Evolutionary conservation across 2,113 vertebrate genomes (phyloP).

Genomic region (Bos indicus): DNA sequence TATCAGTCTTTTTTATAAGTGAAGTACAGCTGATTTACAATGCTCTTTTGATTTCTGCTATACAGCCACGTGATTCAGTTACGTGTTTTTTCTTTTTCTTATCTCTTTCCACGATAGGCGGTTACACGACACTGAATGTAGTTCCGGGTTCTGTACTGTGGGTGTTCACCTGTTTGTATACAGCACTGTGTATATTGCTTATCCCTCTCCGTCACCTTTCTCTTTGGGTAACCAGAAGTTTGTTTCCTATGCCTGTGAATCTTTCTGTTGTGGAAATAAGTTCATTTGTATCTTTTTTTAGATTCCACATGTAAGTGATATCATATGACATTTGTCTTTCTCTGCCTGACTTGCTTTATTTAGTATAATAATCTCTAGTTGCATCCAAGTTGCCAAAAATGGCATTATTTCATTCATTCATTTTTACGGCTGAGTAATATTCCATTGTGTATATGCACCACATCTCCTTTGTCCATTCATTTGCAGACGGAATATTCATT

Average conservation of each 20-base stretch:
- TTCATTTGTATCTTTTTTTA: background rate
- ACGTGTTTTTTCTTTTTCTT: background rate
- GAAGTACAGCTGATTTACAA: background rate
- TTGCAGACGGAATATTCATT: background rate
- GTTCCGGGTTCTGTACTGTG: accelerated
- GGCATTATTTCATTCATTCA: background rate
- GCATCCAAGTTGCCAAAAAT: background rate
- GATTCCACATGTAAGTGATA: background rate
- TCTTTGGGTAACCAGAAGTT: background rate
- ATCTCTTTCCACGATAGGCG: background rate
- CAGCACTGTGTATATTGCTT: background rate
- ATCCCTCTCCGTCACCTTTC: background rate
- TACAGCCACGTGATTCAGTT: too few species aligned
- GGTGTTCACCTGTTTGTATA: accelerated
- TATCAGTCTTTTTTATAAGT: background rate
- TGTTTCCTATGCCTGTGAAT: background rate
- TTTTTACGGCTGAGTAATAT: background rate
- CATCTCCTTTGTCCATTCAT: background rate
- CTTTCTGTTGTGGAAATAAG: background rate
- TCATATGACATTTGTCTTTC: background rate
- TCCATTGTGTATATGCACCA: accelerated
- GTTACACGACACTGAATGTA: accelerated
- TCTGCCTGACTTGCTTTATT: background rate
- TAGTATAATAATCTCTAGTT: background rate
- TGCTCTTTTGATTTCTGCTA: background rate